Conservation (phyloP, 2,888 invertebrate species). For the Pyrochroa serraticornis region DNA sequence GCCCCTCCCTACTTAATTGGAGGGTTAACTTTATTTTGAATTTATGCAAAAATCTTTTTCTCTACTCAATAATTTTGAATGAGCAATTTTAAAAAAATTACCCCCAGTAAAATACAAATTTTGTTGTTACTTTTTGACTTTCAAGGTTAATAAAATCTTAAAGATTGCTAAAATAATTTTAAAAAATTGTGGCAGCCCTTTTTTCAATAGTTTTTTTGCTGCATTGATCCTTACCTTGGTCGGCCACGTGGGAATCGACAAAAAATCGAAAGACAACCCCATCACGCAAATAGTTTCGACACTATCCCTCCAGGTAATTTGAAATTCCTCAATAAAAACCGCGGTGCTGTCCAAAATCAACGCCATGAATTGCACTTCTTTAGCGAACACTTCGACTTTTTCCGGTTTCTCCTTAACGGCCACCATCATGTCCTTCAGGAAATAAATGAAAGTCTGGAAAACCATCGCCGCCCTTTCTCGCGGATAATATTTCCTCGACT, state of each 20-base stretch:
- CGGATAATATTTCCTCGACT: constrained; percentile 63
- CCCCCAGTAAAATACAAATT: no score
- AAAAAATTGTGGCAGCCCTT: no score
- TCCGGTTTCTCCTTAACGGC: constrained; percentile 41
- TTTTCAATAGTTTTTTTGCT: no score
- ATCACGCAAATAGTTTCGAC: constrained; percentile 75
- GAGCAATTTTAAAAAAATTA: no score
- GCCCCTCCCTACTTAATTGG: no score
- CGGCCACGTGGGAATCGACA: constrained; percentile 61
- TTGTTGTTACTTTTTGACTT: no score
- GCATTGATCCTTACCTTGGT: constrained; percentile 56
- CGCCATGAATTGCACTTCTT: constrained; percentile 62
- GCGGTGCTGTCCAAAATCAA: constrained; percentile 70
- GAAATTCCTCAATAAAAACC: constrained; percentile 69
- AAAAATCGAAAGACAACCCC: constrained; percentile 60
- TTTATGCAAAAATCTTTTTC: no score
- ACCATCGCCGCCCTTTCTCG: constrained; percentile 68
- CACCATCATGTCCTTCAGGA: constrained; percentile 62
- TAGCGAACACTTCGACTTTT: constrained; percentile 35
- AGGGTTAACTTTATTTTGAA: no score
- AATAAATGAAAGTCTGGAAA: constrained; percentile 68
- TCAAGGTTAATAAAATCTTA: no score
- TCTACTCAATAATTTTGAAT: no score
- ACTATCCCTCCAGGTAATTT: constrained; percentile 79
- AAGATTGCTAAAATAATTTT: no score